phyloP scores from a whole-genome alignment of 2,888 invertebrate species.

The Limenitis camilla region DNA sequence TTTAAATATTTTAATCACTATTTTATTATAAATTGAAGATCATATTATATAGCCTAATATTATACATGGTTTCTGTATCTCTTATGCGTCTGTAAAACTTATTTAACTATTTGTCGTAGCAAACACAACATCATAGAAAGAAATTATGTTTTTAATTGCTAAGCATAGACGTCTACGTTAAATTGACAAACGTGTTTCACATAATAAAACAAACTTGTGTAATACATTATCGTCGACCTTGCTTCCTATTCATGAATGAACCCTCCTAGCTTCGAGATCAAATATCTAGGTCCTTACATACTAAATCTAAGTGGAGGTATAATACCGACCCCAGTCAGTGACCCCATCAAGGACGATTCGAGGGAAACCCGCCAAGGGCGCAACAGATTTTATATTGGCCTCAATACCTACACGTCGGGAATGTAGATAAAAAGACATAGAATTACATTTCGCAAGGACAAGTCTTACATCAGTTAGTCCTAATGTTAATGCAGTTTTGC shows the following conservation, averaged over 20 bases:
- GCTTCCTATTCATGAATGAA: constrained; percentile 26
- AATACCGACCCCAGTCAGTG: constrained; percentile 48
- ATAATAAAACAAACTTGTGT: constrained; percentile 13
- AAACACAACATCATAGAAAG: too few species aligned
- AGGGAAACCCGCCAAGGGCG: constrained; percentile 46
- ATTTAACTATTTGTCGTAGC: background rate
- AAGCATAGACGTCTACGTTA: too few species aligned
- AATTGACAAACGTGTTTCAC: background rate
- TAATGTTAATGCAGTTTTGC: too few species aligned
- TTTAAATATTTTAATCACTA: too few species aligned
- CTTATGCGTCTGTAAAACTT: too few species aligned
- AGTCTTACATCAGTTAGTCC: too few species aligned
- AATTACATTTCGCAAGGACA: too few species aligned
- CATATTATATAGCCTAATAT: too few species aligned
- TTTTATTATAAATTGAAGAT: too few species aligned
- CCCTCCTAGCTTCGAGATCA: constrained; percentile 23
- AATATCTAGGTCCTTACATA: constrained; percentile 29
- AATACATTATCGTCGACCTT: constrained; percentile 16
- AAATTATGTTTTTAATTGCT: too few species aligned
- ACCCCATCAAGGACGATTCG: constrained; percentile 32
- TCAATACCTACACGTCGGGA: background rate
- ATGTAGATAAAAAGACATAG: background rate
- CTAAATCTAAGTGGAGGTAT: constrained; percentile 30
- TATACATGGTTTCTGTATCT: too few species aligned
- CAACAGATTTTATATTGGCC: constrained; percentile 12